Conservation (phyloP, 2,888 invertebrate species). For the Cheilosia variabilis region DNA sequence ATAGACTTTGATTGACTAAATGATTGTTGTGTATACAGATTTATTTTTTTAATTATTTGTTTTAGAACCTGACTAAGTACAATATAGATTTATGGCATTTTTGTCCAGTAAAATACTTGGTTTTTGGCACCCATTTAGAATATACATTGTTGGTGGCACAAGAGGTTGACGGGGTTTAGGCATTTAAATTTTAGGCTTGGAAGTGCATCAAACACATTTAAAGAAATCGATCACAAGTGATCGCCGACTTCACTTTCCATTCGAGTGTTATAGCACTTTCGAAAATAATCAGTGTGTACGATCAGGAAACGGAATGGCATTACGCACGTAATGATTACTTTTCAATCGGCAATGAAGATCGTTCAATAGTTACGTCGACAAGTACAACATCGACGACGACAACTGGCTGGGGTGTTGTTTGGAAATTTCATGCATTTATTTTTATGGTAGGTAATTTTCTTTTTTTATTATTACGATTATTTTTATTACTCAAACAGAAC, state of each 20-base stretch:
- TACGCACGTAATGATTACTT: constrained; percentile 17
- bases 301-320: constrained; percentile 3
- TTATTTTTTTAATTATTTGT: constrained; percentile 33
- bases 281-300: constrained; percentile 40
- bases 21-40: constrained; percentile 61
- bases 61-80: constrained; percentile 46
- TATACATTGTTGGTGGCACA: constrained; percentile 4
- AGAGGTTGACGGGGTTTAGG: not conserved
- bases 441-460: not conserved
- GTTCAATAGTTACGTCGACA: constrained; percentile 5
- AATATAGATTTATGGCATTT: constrained; percentile 49
- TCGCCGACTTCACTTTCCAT: constrained; percentile 10
- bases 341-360: constrained; percentile 11
- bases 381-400: not conserved
- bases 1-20: constrained; percentile 60
- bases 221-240: not conserved
- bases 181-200: not conserved
- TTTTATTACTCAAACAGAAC: constrained; percentile 12
- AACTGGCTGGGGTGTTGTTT: constrained; percentile 13
- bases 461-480: constrained; percentile 22
- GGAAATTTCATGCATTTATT: not conserved
- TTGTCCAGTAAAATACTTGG: not conserved
- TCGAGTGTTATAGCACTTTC: constrained; percentile 28
- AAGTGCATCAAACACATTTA: too few species aligned
- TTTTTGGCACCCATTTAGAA: constrained; percentile 34